Evolutionary conservation across 64 coral and sea anemone species (phyloP), one percentile per base, ranked within the genome.

Genomic region (Pachyseris speciosa): DNA sequence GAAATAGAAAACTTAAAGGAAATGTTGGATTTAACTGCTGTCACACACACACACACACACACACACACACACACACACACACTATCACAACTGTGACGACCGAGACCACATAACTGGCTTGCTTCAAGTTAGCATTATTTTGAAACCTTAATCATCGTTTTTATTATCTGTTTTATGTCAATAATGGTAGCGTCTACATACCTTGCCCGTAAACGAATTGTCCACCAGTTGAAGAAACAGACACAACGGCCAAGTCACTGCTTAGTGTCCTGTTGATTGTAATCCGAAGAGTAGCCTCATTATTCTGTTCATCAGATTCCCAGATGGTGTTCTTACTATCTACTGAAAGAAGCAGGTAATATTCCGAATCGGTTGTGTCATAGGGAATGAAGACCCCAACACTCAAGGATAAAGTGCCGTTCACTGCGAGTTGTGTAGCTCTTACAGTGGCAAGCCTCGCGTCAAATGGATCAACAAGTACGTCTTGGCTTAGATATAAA

Each of bases 381-480:
- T 80, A 96, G 19, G 94, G 94, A 64, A 96, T 88, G 73, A 92
- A 96, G 8, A 84, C 75, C 2, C 33, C 53, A 30, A 70, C 29
- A 33, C 58, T 77, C 37, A 92, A 69, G 2, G 81, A 61, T 29
- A 64, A 26, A 24, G 89, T 85, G 17, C 30, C 43, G 37, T 96
- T 92, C 10, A 34, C 25, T 41, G 65, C 42, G 16, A 96, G 72
- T 38, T 59, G 34, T 36, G 55, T 67, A 3, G 78, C 77, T 40
- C 70, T 64, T 22, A 33, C 59, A 40, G 94, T 92, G 19, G 36
- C 38, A n/a, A 96, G 89, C 51, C 81, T 87, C 15, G 49, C 60
- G 30, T 96, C 94, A 84, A 96, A 96, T 29, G 94, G 94, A 77
- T 96, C 94, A 25, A 87, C 30, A 13, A 96, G 75, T 13, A 92